Conservation (phyloP, 1,140 invertebrate genomes). For the Drosophila cardini region DNA sequence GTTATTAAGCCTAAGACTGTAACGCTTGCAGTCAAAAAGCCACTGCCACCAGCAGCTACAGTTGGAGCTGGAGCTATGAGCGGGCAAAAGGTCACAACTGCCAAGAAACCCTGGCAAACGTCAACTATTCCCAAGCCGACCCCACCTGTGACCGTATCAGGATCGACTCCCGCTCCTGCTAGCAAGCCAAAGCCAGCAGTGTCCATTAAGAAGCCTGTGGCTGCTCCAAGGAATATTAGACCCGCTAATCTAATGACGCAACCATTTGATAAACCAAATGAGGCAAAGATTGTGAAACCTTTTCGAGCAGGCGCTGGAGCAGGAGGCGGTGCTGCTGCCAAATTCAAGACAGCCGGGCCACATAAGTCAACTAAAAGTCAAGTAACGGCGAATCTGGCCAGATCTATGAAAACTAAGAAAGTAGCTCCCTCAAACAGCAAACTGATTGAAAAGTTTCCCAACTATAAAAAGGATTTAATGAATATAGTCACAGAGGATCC, state of each 20-base stretch:
- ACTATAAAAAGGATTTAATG: constrained; percentile 29
- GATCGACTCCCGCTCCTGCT: background rate
- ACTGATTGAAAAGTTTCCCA: background rate
- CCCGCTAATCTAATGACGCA: constrained; percentile 36
- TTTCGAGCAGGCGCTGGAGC: constrained; percentile 29
- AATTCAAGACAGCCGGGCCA: constrained; percentile 36
- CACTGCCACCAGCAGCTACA: background rate
- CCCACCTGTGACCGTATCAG: too few relatives aligned
- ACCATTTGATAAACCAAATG: constrained; percentile 43
- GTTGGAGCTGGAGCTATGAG: background rate
- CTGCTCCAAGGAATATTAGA: background rate
- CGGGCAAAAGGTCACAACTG: background rate
- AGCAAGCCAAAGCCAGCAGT: background rate
- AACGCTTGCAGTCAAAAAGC: background rate
- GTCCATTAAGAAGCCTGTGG: background rate
- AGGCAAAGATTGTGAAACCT: constrained; percentile 37
- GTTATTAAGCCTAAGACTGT: background rate
- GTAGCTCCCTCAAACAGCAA: constrained; percentile 20
- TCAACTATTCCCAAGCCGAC: background rate
- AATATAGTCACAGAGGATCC: background rate
- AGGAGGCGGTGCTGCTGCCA: constrained; percentile 44
- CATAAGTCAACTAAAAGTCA: background rate
- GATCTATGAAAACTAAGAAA: constrained; percentile 55
- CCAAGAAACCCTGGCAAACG: background rate
- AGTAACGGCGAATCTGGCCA: constrained; percentile 2